phyloP scores from a whole-genome alignment of 2,888 invertebrate genomes.

The Corbicula japonica region DNA sequence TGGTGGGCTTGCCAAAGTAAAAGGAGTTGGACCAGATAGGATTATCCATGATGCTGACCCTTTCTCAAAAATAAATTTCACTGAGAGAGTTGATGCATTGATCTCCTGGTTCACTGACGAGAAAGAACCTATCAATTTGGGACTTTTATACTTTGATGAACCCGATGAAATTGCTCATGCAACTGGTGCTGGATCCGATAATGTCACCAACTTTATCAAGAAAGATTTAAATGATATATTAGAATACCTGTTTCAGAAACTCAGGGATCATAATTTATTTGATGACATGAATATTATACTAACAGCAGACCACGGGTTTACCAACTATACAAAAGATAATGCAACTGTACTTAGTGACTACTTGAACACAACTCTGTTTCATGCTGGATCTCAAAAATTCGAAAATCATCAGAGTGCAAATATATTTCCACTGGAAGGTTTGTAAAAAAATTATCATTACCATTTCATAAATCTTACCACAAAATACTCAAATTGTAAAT shows the following conservation, averaged over 20 bases:
- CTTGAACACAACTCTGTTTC: constrained; percentile 59
- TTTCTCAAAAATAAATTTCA: constrained; percentile 85
- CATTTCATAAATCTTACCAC: neutral
- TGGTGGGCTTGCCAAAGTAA: constrained; percentile 88
- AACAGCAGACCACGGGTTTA: constrained; percentile 92
- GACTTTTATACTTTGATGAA: constrained; percentile 90
- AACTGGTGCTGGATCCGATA: constrained; percentile 86
- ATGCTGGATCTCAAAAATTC: constrained; percentile 29
- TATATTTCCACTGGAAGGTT: constrained; percentile 86
- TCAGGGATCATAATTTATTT: constrained; percentile 87
- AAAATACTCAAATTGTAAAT: neutral
- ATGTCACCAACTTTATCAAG: constrained; percentile 88
- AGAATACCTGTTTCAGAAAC: constrained; percentile 87
- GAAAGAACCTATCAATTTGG: constrained; percentile 90
- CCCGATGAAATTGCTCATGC: constrained; percentile 90
- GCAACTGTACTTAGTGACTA: constrained; percentile 51
- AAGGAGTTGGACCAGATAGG: constrained; percentile 75
- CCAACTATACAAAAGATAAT: constrained; percentile 73
- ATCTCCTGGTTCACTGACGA: constrained; percentile 79
- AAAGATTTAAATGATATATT: constrained; percentile 83
- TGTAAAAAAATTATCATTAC: too few relatives aligned
- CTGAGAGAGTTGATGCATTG: constrained; percentile 72
- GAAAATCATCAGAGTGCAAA: constrained; percentile 38
- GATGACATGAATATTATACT: constrained; percentile 90
- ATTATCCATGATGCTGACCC: constrained; percentile 60